phyloP scores from a whole-genome alignment of 2,113 vertebrate species.

The Chaetops frenatus region DNA sequence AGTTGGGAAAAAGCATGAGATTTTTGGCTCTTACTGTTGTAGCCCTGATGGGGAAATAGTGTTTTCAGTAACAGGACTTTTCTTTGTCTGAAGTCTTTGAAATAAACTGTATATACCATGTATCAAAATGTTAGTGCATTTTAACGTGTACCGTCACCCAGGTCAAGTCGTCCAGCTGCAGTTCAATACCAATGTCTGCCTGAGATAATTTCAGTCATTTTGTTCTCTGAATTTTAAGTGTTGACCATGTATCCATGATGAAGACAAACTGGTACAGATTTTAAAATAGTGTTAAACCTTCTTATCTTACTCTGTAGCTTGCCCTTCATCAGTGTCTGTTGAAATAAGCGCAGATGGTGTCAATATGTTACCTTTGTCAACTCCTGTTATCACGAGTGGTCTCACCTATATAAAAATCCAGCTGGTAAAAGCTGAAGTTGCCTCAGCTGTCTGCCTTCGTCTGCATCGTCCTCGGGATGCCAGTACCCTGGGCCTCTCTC shows the following conservation, averaged over 20 bases:
- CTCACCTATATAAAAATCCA: conserved; percentile 99
- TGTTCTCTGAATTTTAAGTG: background rate
- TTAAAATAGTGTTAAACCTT: background rate
- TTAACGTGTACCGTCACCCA: fast-evolving
- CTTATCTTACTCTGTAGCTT: conserved; percentile 73
- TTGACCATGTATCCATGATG: background rate
- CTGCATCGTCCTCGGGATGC: conserved; percentile 95
- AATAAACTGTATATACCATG: background rate
- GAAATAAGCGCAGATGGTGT: conserved; percentile 97
- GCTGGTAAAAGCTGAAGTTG: conserved; percentile 95
- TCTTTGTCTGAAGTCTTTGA: background rate
- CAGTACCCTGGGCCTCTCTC: conserved; percentile 93
- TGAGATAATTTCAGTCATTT: background rate
- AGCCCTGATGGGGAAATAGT: background rate
- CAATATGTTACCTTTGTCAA: conserved; percentile 96
- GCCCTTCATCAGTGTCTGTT: conserved; percentile 95
- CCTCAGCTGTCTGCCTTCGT: conserved; percentile 92
- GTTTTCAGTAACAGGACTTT: background rate
- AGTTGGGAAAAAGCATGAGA: background rate
- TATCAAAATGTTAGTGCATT: background rate
- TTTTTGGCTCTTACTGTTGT: background rate
- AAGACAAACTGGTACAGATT: background rate
- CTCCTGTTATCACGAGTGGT: conserved; percentile 92
- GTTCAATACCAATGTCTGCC: background rate
- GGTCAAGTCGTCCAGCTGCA: background rate